A percentile compares a stretch with the other conserved stretches of the same genome.
Evolutionary conservation across 1,140 invertebrate genomes (phyloP).

Genomic region (Copidosoma floridanum): DNA sequence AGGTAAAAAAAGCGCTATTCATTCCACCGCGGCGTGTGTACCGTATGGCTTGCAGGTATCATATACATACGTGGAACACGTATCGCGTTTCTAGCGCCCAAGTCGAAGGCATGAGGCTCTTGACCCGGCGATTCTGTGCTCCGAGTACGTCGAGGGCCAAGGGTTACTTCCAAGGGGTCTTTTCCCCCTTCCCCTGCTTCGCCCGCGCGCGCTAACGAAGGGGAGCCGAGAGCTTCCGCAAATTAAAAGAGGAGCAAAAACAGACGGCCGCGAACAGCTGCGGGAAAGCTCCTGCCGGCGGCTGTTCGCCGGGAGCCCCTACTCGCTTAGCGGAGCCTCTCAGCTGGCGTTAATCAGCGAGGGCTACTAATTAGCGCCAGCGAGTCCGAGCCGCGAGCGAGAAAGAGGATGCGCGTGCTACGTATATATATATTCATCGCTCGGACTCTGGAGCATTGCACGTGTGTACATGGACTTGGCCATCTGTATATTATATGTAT

Average conservation of each 20-base stretch:
- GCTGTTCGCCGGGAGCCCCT: conserved; percentile 1
- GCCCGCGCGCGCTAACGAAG: too few relatives aligned
- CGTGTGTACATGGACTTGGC: too few relatives aligned
- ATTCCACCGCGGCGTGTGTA: too few relatives aligned
- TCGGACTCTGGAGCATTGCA: too few relatives aligned
- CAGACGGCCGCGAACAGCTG: conserved; percentile 15
- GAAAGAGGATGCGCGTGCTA: neutral
- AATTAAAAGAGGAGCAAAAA: conserved; percentile 20
- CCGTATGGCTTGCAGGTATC: too few relatives aligned
- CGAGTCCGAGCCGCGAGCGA: conserved; percentile 9
- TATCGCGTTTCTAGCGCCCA: too few relatives aligned
- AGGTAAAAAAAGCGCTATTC: conserved; percentile 12
- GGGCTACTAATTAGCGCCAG: conserved; percentile 44
- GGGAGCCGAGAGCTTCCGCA: neutral
- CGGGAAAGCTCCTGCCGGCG: conserved; percentile 20
- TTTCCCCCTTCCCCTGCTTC: too few relatives aligned
- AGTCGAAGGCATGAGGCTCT: neutral
- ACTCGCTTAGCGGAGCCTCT: conserved; percentile 33
- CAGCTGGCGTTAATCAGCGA: conserved; percentile 51
- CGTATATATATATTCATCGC: too few relatives aligned
- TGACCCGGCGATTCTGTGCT: too few relatives aligned
- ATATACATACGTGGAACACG: too few relatives aligned
- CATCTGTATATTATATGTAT: too few relatives aligned
- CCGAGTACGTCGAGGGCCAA: conserved; percentile 9
- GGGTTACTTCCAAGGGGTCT: too few relatives aligned